Evolutionary conservation across 2,888 invertebrate species (phyloP).

Genomic region (Cynaeus angustus): DNA sequence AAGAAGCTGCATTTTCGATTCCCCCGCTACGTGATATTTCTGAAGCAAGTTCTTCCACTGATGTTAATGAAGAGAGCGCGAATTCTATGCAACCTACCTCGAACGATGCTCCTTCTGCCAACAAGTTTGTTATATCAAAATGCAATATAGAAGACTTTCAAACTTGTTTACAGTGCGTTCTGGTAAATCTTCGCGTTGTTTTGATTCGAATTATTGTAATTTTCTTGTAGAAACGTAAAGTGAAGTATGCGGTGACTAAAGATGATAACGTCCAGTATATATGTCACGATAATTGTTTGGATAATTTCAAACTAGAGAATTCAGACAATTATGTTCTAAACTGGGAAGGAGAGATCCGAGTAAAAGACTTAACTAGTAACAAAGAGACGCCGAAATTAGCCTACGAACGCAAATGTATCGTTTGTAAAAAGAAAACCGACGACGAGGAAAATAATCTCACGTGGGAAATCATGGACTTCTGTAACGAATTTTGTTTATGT

Average conservation of each 20-base stretch:
- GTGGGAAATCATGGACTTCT: slow-evolving; percentile 97
- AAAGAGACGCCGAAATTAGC: slow-evolving; percentile 57
- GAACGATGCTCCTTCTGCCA: slow-evolving; percentile 8
- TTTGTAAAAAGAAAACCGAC: slow-evolving; percentile 73
- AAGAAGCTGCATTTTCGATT: slow-evolving; percentile 73
- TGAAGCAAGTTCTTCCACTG: slow-evolving; percentile 66
- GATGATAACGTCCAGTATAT: slow-evolving; percentile 74
- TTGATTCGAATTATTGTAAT: slow-evolving; percentile 25
- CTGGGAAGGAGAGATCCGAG: slow-evolving; percentile 66
- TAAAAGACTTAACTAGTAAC: slow-evolving; percentile 59
- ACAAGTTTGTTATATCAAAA: slow-evolving; percentile 44
- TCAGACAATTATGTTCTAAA: slow-evolving; percentile 68
- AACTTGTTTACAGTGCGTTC: slow-evolving; percentile 73
- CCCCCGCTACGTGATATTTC: slow-evolving; percentile 63
- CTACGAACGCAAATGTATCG: slow-evolving; percentile 67
- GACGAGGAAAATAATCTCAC: slow-evolving; percentile 80
- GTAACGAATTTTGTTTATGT: slow-evolving; percentile 90
- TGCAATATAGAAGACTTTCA: slow-evolving; percentile 55
- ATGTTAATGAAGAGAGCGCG: slow-evolving; percentile 53
- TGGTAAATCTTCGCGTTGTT: slow-evolving; percentile 58
- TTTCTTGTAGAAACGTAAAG: slow-evolving; percentile 67
- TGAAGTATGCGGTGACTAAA: slow-evolving; percentile 68
- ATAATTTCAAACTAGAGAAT: slow-evolving; percentile 69
- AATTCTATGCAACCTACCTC: slow-evolving; percentile 19
- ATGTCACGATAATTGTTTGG: slow-evolving; percentile 77